Conservation (phyloP, 2,113 vertebrate genomes). For the Entelurus aequoreus region DNA sequence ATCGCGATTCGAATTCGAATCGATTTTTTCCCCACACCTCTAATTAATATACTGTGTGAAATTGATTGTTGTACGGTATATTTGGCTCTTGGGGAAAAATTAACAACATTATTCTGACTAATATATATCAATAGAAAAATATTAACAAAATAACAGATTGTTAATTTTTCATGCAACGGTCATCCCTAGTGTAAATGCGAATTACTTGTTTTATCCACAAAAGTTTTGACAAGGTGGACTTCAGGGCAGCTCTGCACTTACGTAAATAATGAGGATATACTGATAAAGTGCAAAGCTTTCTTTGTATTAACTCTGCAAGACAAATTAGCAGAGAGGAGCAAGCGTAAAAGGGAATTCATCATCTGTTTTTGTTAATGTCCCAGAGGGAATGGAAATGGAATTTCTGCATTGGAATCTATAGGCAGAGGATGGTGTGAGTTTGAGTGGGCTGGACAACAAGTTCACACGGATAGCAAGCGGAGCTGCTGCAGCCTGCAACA, state of each 20-base stretch:
- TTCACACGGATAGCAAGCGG: conserved; percentile 41
- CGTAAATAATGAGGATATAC: not conserved
- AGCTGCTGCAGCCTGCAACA: conserved; percentile 46
- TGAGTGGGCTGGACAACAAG: conserved; percentile 54
- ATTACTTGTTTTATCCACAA: not conserved
- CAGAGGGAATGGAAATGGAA: conserved; percentile 20
- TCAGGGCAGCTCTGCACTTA: not conserved
- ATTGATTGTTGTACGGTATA: too few relatives aligned
- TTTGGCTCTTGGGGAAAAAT: too few relatives aligned
- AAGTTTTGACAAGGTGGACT: not conserved
- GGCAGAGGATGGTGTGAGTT: conserved; percentile 47
- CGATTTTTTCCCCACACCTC: too few relatives aligned
- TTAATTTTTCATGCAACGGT: too few relatives aligned
- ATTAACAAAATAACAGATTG: too few relatives aligned
- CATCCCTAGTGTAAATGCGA: too few relatives aligned
- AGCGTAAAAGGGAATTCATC: not conserved
- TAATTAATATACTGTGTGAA: too few relatives aligned
- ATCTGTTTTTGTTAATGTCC: conserved; percentile 1
- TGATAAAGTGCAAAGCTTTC: not conserved
- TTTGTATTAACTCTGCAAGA: conserved; percentile 4
- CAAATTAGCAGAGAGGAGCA: not conserved
- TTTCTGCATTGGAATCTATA: conserved; percentile 30
- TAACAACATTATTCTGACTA: too few relatives aligned
- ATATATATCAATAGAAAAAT: too few relatives aligned
- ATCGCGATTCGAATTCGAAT: too few relatives aligned